Evolutionary conservation across 2,888 invertebrate genomes (phyloP).

Genomic region (Augochlorella aurata): DNA sequence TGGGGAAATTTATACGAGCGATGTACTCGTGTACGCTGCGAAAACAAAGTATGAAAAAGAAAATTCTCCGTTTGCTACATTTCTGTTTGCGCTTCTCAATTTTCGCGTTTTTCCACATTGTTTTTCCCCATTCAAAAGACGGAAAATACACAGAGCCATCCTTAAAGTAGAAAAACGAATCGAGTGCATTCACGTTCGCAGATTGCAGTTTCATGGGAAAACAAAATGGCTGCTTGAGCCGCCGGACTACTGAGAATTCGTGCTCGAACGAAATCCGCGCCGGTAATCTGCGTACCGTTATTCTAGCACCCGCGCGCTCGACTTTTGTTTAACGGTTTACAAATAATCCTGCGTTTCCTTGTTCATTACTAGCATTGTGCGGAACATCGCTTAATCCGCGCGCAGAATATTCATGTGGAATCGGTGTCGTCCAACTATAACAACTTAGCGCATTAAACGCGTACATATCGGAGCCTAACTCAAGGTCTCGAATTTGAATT

Average conservation of each 20-base stretch:
- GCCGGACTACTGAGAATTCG: not conserved
- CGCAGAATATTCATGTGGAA: not conserved
- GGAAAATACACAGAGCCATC: not conserved
- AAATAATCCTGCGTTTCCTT: constrained; percentile 17
- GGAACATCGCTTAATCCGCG: too few relatives aligned
- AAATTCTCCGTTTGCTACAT: not conserved
- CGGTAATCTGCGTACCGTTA: constrained; percentile 15
- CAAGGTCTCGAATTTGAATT: not conserved
- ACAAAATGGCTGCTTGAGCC: not conserved
- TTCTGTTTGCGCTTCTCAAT: not conserved
- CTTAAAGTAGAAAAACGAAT: not conserved
- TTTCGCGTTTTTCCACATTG: too few relatives aligned
- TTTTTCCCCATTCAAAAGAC: not conserved
- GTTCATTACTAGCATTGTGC: not conserved
- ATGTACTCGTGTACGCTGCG: not conserved
- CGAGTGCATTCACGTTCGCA: not conserved
- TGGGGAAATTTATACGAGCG: too few relatives aligned
- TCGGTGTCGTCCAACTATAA: not conserved
- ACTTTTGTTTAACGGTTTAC: not conserved
- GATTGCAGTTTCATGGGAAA: not conserved
- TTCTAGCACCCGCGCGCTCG: not conserved
- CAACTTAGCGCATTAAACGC: not conserved
- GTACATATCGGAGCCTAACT: too few relatives aligned
- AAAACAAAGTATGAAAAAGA: not conserved
- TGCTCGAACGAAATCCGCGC: not conserved